Percentiles rank a stretch among this genome's conserved stretches.
phyloP scores from a whole-genome alignment of 2,888 invertebrate species.

The Dichetophora obliterata region DNA sequence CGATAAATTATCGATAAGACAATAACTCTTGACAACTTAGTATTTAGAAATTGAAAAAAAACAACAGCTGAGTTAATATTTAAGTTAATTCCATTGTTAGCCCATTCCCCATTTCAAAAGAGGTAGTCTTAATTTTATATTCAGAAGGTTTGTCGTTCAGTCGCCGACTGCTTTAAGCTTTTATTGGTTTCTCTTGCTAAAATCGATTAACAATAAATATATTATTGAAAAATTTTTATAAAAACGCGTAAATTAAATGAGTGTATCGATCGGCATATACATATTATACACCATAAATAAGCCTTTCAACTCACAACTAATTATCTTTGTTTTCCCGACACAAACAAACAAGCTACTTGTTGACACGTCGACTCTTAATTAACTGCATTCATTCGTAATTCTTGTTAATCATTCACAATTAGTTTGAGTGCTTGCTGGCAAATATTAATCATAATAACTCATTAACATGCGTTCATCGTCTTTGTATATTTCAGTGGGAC shows the following conservation, averaged over 20 bases:
- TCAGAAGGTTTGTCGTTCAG: not conserved
- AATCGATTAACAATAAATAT: conserved; percentile 3
- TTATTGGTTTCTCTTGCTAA: not conserved
- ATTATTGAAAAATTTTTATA: not conserved
- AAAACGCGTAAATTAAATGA: not conserved
- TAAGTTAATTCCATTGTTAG: conserved; percentile 53
- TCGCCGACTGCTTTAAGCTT: not conserved
- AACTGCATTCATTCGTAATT: conserved; percentile 33
- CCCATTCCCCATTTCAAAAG: not conserved
- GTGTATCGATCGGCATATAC: too few relatives aligned
- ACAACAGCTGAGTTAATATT: conserved; percentile 59
- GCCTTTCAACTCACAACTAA: not conserved
- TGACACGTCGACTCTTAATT: conserved; percentile 30
- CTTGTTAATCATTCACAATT: conserved; percentile 37
- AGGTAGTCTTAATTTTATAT: not conserved
- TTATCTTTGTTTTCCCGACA: conserved; percentile 5
- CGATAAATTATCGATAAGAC: conserved; percentile 38
- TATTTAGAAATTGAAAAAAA: conserved; percentile 36
- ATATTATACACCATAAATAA: not conserved
- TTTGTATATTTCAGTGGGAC: conserved; percentile 55
- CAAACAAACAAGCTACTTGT: conserved; percentile 1
- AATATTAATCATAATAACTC: conserved; percentile 31
- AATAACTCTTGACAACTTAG: conserved; percentile 17
- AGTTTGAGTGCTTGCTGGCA: conserved; percentile 28
- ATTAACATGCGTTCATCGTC: conserved; percentile 31